Evolutionary conservation across 2,797 vertebrate genomes (phyloP).

Genomic region (Microhierax caerulescens): DNA sequence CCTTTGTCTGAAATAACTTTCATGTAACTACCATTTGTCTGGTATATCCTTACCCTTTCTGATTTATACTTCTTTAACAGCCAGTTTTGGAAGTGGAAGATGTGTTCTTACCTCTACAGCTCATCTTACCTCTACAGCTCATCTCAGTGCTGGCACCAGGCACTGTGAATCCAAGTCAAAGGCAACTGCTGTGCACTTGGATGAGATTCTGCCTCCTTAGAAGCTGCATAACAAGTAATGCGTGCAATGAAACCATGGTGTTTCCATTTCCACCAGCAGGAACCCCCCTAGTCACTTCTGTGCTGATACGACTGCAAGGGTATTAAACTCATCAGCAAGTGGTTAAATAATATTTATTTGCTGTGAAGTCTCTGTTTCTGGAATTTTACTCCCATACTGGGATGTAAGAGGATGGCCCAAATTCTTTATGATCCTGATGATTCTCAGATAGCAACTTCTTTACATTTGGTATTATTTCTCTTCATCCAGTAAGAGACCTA

Average conservation of each 20-base stretch:
- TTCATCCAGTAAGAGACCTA: neutral
- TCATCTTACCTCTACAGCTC: neutral
- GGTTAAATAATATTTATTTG: neutral
- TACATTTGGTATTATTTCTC: neutral
- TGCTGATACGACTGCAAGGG: neutral
- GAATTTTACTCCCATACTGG: neutral
- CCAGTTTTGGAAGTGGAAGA: neutral
- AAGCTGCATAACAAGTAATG: neutral
- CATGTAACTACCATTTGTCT: neutral
- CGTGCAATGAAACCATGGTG: neutral
- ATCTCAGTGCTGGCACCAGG: neutral
- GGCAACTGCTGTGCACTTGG: neutral
- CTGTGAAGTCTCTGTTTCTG: neutral
- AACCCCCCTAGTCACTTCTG: neutral
- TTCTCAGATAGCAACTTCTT: neutral
- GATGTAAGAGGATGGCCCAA: neutral
- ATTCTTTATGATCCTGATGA: neutral
- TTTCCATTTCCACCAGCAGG: neutral
- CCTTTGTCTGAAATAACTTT: neutral
- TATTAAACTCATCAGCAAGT: neutral
- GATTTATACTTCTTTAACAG: neutral
- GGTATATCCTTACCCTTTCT: neutral
- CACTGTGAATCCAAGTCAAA: neutral
- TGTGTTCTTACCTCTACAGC: neutral
- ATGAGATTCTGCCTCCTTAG: neutral